Percentiles rank a stretch among this genome's conserved stretches.
Conservation (phyloP, 1,140 invertebrate genomes). For the Drosophila repleta region DNA sequence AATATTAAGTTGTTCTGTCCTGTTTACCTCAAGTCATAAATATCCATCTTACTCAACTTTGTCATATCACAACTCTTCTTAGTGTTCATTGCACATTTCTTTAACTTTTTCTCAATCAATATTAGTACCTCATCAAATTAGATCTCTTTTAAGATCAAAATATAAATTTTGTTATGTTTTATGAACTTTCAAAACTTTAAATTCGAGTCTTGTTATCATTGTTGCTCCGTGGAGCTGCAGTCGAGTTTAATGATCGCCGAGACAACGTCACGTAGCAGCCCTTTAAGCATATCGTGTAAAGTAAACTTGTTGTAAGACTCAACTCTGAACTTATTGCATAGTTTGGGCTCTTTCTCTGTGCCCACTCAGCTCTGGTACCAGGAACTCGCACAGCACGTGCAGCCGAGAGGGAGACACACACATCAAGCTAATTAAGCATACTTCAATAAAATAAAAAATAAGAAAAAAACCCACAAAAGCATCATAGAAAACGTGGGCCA, state of each 20-base stretch:
- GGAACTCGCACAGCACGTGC: constrained; percentile 69
- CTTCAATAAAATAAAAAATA: constrained; percentile 60
- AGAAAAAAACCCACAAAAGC: constrained; percentile 42
- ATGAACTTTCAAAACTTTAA: too few relatives aligned
- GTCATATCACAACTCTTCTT: too few relatives aligned
- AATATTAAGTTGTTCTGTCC: too few relatives aligned
- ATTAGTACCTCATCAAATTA: too few relatives aligned
- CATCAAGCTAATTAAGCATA: constrained; percentile 75
- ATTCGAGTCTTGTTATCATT: too few relatives aligned
- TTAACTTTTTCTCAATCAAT: too few relatives aligned
- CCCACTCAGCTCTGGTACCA: constrained; percentile 37
- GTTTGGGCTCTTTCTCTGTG: constrained; percentile 8
- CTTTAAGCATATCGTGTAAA: constrained; percentile 14
- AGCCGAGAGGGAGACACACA: constrained; percentile 45
- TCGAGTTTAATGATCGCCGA: neutral
- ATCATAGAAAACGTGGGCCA: constrained; percentile 70
- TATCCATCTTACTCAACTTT: too few relatives aligned
- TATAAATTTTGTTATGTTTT: too few relatives aligned
- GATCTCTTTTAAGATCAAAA: too few relatives aligned
- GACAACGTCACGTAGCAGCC: constrained; percentile 18
- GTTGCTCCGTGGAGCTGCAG: too few relatives aligned
- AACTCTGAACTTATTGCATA: constrained; percentile 36
- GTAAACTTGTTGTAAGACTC: constrained; percentile 38
- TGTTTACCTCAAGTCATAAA: too few relatives aligned
- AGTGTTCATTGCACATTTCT: too few relatives aligned